Evolutionary conservation across 2,888 invertebrate species (phyloP), one percentile per base, ranked within the genome.

Genomic region (Meloe dianella): DNA sequence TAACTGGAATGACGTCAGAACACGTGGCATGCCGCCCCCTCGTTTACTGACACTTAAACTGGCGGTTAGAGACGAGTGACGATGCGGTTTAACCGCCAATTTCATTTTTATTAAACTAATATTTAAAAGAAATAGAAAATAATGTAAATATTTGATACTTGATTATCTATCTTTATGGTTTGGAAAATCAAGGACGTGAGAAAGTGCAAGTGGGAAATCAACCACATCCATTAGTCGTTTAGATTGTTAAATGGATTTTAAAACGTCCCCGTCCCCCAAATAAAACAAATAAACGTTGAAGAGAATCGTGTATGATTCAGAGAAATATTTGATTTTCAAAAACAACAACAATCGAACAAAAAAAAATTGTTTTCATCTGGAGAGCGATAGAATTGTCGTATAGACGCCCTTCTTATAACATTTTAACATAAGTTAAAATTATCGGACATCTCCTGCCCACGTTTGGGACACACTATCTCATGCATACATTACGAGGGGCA

Each of bases 351-450:
- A 35, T 14, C 35, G 1, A n/a, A 12, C 1, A 12, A 35, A 35
- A 35, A 17, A 41, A 14, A 14, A 10, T 32, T 6, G 32, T 32
- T 32, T 32, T 5, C 35, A 1, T 35, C 10, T 1, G 4, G 38
- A 41, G 38, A n/a, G 10, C 20, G 47, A 20, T 20, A 47, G 47
- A 47, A 47, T 9, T 47, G 47, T 20, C 47, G 47, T 47, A 8
- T 9, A 10, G 3, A 8, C 47, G 20, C 54, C 54, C 22, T 54
- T 12, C 22, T 32, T 41, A 75, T 78, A 79, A 78, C 78, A 77
- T 75, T 78, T 77, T 73, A n/a, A 78, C 79, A 79, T 79, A 79
- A 79, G 78, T 79, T 79, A 79, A 79, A 79, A 78, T 79, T 79
- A 79, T 79, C 79, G 77, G 79, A 78, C 79, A 78, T 79, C 78